These are phyloP conservation scores for Sternotherus odoratus DNA, from an alignment of 2,797 vertebrate species.

Conservation along the genomic window DNA sequence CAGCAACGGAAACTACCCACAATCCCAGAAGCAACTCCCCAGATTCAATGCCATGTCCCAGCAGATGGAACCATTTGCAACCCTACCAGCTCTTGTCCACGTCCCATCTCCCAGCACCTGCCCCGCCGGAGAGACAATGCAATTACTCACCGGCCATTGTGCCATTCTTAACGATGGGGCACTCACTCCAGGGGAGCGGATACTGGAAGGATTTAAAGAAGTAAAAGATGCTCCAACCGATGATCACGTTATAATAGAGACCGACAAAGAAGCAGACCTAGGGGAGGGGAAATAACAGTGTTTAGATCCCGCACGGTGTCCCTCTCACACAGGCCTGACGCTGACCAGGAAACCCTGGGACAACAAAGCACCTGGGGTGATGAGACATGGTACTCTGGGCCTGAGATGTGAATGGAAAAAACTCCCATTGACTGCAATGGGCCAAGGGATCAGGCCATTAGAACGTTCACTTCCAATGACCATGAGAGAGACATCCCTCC, in stretches of 20 bases:
- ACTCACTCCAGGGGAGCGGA: slow-evolving; percentile 95
- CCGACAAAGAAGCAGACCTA: slow-evolving; percentile 95
- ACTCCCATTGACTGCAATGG: background rate
- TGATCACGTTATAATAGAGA: slow-evolving; percentile 96
- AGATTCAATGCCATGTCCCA: background rate
- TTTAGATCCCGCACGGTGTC: accelerated
- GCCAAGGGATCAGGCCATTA: background rate
- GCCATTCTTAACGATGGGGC: slow-evolving; percentile 90
- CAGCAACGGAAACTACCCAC: no score
- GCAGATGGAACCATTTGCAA: background rate
- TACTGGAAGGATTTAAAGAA: slow-evolving; percentile 97
- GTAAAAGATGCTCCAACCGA: slow-evolving; percentile 97
- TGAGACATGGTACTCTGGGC: no score
- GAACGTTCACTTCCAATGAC: background rate
- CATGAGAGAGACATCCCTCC: background rate
- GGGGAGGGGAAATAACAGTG: background rate
- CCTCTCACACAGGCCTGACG: accelerated
- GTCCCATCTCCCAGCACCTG: background rate
- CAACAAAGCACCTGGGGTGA: background rate
- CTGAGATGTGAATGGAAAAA: background rate
- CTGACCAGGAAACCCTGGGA: accelerated
- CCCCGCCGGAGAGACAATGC: background rate
- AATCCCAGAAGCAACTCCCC: background rate
- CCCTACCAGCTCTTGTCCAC: background rate
- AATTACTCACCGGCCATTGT: slow-evolving; percentile 85